Conservation (phyloP, 2,797 vertebrate genomes). For the Lacerta agilis region DNA sequence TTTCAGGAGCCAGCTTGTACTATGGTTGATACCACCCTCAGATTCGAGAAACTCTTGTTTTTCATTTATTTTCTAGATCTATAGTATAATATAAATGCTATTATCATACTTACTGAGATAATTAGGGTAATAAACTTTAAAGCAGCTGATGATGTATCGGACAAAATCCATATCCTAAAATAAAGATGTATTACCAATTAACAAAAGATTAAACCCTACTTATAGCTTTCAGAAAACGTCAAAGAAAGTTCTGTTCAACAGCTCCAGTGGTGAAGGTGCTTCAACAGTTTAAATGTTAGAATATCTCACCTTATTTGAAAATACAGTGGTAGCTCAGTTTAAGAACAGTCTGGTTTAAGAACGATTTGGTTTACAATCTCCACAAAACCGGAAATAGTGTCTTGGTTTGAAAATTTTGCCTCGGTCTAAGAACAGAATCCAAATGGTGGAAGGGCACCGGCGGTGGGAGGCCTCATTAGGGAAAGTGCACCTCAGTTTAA, state of each 20-base stretch:
- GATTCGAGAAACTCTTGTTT: background rate
- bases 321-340: background rate
- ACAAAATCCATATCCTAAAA: constrained; percentile 99
- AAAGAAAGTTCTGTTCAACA: background rate
- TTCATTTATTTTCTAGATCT: background rate
- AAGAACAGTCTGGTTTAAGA: too few relatives aligned
- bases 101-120: constrained; percentile 90
- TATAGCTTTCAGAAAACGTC: background rate
- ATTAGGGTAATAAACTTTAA: constrained; percentile 97
- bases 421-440: too few relatives aligned
- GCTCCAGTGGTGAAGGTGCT: background rate
- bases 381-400: too few relatives aligned
- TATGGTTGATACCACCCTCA: background rate
- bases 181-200: constrained; percentile 52
- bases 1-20: background rate
- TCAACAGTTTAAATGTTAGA: background rate
- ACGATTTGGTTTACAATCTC: too few relatives aligned
- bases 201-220: background rate
- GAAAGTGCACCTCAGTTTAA: too few relatives aligned
- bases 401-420: too few relatives aligned
- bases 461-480: too few relatives aligned
- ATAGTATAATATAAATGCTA: background rate
- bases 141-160: constrained; percentile 93
- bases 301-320: background rate
- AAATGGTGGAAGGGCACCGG: too few relatives aligned